Base-by-base conservation (phyloP, 2,113 vertebrate species). In the Mus spicilegus region DNA sequence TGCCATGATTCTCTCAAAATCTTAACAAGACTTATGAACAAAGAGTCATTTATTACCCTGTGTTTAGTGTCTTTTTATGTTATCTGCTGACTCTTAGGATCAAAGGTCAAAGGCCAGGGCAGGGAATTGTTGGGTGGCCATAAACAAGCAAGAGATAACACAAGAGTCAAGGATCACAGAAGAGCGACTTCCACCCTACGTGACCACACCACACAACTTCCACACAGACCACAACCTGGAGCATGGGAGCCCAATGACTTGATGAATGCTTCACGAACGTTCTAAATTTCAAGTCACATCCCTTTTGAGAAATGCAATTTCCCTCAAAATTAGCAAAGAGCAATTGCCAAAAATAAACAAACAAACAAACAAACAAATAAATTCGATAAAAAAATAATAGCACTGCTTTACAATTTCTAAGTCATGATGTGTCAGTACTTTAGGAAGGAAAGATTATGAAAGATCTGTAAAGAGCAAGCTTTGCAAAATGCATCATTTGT, bases 71-170 rank as follows among this genome's bases (percentile, higher is more conserved):
- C 42, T 94, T 91, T 88, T 91, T 78, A 24, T 96, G 54, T 78
- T 17, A 88, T 93, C 56, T 93, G 67, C 77, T 96, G 76, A 90
- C 28, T 46, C 13, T 33, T 28, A 87, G 24, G 63, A 88, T 81
- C 84, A 96, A 94, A 96, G 96, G 90, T 90, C 85, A 95, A 92
- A 84, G 76, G 26, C 17, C 63, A 42, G 75, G 56, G 88, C 22
- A 90, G 49, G 63, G 26, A 36, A 93, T 69, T 95, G 70, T 85
- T 82, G 93, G 36, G 63, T 90, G 78, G 90, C 16, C 73, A 95
- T 91, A 94, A 97, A 76, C 77, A 95, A 93, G 89, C 69, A 92
- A 69, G 89, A 61, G 58, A 86, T 80, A 94, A 90, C 49, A 94
- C 72, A 85, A 24, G 56, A 81, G 94, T 63, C 72, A 72, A 84